Base-by-base conservation (phyloP, 2,113 vertebrate species). In the Dinomys branickii region DNA sequence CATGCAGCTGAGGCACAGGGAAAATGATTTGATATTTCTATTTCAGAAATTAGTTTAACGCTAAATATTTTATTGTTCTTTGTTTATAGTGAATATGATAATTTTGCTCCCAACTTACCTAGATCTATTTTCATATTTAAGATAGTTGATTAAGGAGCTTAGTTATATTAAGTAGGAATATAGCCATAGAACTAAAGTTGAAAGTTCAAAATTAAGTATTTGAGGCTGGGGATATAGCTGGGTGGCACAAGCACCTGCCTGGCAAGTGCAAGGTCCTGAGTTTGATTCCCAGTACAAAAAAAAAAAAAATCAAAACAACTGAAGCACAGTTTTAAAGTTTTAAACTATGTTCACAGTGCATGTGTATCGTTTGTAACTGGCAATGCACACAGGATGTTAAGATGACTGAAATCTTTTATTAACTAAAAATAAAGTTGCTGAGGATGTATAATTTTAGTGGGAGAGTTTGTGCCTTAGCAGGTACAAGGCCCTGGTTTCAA, bases 1-100 rank as follows among this genome's bases (percentile, higher is more conserved):
- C 4, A 47, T 83, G 19, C 30, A 7, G 5, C 24, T n/a, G 69
- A 33, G 5, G 9, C 4, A 19, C 8, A 30, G 13, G 20, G 78
- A n/a, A 56, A 73, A 71, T 19, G 41, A 38, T 22, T 0, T 2
- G 0, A 0, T 89, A 0, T 7, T 54, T 2, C 35, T 44, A 3
- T 38, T 65, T 69, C 19, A 30, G 65, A 52, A 82, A 7, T 38
- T 28, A 65, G 24, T 82, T 59, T 61, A 81, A 33, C 11, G 63
- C 2, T 13, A 77, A 8, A 71, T 0, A 33, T 75, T 81, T 38
- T 47, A 63, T 54, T 93, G 24, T 2, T 50, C 17, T 87, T 61
- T 47, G 65, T 3, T 80, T 47, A 44, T 73, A 78, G 11, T 69
- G 17, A 85, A 3, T 5, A 78, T 89, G 67, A 41, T 88, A 69